phyloP scores from a whole-genome alignment of 2,888 invertebrate genomes.

The Glyphotaelius pellucidus region DNA sequence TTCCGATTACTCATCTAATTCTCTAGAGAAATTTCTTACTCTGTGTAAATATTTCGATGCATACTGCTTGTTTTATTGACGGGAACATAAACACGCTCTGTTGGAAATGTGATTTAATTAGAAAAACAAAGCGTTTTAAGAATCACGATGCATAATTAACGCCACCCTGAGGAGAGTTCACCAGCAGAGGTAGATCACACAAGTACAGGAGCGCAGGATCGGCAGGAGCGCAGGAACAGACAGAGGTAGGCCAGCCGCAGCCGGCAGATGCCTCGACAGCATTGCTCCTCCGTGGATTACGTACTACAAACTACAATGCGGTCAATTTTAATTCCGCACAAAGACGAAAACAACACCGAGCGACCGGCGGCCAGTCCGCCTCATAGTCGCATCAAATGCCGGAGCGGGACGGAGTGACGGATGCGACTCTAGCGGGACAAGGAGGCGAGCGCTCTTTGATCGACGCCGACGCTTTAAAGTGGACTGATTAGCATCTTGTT shows the following conservation, averaged over 20 bases:
- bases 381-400: slow-evolving; percentile 55
- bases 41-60: not conserved
- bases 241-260: not conserved
- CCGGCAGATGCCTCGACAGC: not conserved
- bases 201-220: too few relatives aligned
- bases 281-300: slow-evolving; percentile 8
- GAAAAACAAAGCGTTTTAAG: slow-evolving; percentile 39
- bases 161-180: not conserved
- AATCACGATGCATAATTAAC: slow-evolving; percentile 32
- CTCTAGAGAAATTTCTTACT: not conserved
- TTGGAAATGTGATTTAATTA: slow-evolving; percentile 24
- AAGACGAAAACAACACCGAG: slow-evolving; percentile 56
- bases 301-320: slow-evolving; percentile 49
- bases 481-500: slow-evolving; percentile 66
- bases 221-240: not conserved
- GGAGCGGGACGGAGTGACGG: slow-evolving; percentile 43
- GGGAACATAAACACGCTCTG: slow-evolving; percentile 6
- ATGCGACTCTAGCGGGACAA: slow-evolving; percentile 30
- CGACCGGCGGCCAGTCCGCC: slow-evolving; percentile 52
- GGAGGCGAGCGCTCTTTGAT: slow-evolving; percentile 61
- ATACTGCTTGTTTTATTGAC: not conserved
- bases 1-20: not conserved
- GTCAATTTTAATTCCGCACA: slow-evolving; percentile 55
- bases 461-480: slow-evolving; percentile 62
- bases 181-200: too few relatives aligned